Conservation (phyloP, 2,113 vertebrate species). For the Columbina picui region DNA sequence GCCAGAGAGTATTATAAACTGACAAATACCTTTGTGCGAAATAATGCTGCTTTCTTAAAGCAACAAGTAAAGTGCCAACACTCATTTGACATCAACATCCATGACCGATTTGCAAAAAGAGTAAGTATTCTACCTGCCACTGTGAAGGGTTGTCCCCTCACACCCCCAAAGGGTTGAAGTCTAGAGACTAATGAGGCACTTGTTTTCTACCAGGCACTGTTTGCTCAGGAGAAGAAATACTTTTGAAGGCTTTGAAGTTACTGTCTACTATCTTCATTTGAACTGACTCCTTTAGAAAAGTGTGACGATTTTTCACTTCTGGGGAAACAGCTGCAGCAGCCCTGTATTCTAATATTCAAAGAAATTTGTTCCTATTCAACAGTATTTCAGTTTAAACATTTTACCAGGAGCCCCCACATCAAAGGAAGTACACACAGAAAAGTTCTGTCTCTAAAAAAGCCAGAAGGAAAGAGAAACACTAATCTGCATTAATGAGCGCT, state of each 20-base stretch:
- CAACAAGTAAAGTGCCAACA: neutral
- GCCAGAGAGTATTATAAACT: neutral
- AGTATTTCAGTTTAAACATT: neutral
- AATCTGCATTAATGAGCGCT: neutral
- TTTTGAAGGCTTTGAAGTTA: neutral
- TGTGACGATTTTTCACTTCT: neutral
- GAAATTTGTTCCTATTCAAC: neutral
- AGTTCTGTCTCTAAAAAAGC: neutral
- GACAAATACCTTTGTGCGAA: neutral
- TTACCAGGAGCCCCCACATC: neutral
- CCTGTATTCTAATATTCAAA: neutral
- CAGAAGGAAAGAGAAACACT: neutral
- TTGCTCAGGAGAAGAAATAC: neutral
- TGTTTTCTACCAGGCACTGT: neutral
- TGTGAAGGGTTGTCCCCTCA: neutral
- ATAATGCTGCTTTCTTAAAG: neutral
- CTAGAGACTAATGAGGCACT: neutral
- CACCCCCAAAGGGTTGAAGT: neutral
- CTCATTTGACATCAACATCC: neutral
- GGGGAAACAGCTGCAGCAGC: neutral
- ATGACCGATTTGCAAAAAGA: neutral
- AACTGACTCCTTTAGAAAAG: neutral
- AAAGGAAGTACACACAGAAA: neutral
- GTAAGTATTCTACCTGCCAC: neutral
- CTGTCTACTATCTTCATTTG: neutral